Evolutionary conservation across 2,797 vertebrate genomes (phyloP).

Genomic region (Tokudaia tokunoshimensis): DNA sequence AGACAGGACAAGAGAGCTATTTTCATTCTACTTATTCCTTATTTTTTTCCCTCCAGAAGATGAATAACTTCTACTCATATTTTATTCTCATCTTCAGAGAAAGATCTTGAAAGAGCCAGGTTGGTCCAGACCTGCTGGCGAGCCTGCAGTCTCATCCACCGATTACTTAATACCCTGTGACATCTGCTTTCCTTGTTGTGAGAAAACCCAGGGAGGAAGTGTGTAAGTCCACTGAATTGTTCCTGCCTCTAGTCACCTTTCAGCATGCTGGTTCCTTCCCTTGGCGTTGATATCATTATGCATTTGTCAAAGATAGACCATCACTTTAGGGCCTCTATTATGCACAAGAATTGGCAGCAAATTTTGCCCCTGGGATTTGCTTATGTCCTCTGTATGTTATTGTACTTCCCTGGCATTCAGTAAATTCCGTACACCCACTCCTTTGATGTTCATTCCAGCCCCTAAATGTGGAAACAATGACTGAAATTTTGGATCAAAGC

Average conservation of each 20-base stretch:
- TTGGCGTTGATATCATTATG: constrained; percentile 90
- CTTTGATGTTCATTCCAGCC: constrained; percentile 91
- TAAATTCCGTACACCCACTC: constrained; percentile 88
- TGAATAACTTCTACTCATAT: constrained; percentile 78
- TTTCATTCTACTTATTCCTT: constrained; percentile 77
- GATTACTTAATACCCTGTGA: constrained; percentile 86
- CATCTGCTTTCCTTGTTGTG: constrained; percentile 87
- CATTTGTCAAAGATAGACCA: constrained; percentile 90
- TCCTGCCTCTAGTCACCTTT: constrained; percentile 89
- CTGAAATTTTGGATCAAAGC: constrained; percentile 90
- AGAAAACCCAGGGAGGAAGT: constrained; percentile 89
- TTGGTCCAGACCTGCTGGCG: constrained; percentile 76
- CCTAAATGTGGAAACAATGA: constrained; percentile 92
- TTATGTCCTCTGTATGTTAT: constrained; percentile 92
- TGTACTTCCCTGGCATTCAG: constrained; percentile 90
- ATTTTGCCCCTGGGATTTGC: constrained; percentile 90
- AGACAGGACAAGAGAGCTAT: constrained; percentile 84
- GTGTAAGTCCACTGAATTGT: constrained; percentile 89
- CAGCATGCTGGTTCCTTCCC: constrained; percentile 90
- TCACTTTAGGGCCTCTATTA: constrained; percentile 90
- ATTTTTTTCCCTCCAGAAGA: constrained; percentile 57
- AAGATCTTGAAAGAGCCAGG: constrained; percentile 72
- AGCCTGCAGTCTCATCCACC: constrained; percentile 72
- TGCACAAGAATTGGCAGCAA: constrained; percentile 91
- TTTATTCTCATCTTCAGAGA: constrained; percentile 80